These are phyloP conservation scores for Hemaris fuciformis DNA, from an alignment of 2,888 invertebrate species.

Conservation along the genomic window DNA sequence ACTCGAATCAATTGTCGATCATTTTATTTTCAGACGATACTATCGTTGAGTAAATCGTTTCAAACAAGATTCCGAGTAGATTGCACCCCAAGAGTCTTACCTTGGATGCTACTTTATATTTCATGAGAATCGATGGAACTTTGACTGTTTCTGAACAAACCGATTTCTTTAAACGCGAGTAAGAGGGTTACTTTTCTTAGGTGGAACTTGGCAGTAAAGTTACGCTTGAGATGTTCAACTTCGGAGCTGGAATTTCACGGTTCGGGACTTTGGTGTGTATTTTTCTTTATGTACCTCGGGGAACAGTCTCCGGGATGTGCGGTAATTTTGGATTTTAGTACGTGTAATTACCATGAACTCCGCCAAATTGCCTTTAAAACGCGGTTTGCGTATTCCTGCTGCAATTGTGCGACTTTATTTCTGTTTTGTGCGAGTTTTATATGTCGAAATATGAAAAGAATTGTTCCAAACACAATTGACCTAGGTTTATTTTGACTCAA, in stretches of 20 bases:
- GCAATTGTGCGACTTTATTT: too few species aligned
- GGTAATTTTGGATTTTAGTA: not conserved
- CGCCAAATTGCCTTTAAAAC: not conserved
- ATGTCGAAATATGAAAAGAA: not conserved
- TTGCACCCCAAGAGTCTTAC: slow-evolving; percentile 10
- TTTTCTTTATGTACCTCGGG: slow-evolving; percentile 1
- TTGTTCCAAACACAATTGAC: too few species aligned
- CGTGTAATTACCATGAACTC: not conserved
- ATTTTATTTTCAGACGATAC: slow-evolving; percentile 20
- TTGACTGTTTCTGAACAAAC: slow-evolving; percentile 18
- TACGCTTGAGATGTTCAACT: slow-evolving; percentile 20
- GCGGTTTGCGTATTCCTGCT: not conserved
- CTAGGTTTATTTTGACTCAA: too few species aligned
- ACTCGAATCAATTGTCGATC: not conserved
- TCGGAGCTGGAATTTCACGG: slow-evolving; percentile 22
- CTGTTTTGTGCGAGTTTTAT: not conserved
- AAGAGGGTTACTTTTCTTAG: slow-evolving; percentile 12
- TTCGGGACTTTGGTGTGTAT: slow-evolving; percentile 10
- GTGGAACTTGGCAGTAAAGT: slow-evolving; percentile 23
- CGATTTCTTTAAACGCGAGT: slow-evolving; percentile 15
- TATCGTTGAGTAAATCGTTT: slow-evolving; percentile 14
- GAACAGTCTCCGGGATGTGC: not conserved
- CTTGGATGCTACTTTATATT: slow-evolving; percentile 26
- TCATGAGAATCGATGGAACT: slow-evolving; percentile 28
- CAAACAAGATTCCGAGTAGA: slow-evolving; percentile 8